Conservation (phyloP, 2,888 invertebrate species). For the Ceriagrion tenellum region DNA sequence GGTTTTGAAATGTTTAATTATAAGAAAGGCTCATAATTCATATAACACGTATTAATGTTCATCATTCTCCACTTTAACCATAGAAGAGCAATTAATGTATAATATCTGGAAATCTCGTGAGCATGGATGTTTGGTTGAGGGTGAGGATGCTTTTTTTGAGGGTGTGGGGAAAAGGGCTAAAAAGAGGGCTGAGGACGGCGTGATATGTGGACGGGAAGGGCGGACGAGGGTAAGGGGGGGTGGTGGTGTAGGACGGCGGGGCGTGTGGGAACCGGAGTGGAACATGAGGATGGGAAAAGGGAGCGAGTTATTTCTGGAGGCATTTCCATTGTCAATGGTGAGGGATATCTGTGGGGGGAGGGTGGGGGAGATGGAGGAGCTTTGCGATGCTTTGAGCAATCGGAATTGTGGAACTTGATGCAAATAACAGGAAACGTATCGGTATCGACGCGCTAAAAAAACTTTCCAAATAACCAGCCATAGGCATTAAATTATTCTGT, state of each 20-base stretch:
- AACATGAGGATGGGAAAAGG: not conserved
- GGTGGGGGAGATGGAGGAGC: not conserved
- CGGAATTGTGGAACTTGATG: too few relatives aligned
- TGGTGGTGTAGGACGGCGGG: not conserved
- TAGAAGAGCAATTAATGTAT: too few relatives aligned
- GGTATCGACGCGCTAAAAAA: too few relatives aligned
- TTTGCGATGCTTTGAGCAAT: not conserved
- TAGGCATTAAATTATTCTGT: not conserved
- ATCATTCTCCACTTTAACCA: too few relatives aligned
- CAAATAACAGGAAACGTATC: too few relatives aligned
- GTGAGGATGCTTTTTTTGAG: not conserved
- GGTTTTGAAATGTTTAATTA: too few relatives aligned
- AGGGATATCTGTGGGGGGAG: conserved; percentile 23
- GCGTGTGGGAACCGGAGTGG: not conserved
- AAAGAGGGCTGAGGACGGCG: not conserved
- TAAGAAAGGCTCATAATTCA: too few relatives aligned
- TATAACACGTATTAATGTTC: too few relatives aligned
- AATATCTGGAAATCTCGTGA: too few relatives aligned
- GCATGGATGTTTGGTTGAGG: too few relatives aligned
- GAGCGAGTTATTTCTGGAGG: conserved; percentile 56
- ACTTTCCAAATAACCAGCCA: too few relatives aligned
- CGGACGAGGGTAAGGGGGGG: not conserved
- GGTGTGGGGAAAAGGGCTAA: not conserved
- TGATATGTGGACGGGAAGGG: not conserved
- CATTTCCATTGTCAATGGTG: conserved; percentile 63